Percentiles rank a stretch among this genome's conserved stretches.
These are phyloP conservation scores for Odontocolon sp. DNA, from an alignment of 2,888 invertebrate species.

Conservation along the genomic window DNA sequence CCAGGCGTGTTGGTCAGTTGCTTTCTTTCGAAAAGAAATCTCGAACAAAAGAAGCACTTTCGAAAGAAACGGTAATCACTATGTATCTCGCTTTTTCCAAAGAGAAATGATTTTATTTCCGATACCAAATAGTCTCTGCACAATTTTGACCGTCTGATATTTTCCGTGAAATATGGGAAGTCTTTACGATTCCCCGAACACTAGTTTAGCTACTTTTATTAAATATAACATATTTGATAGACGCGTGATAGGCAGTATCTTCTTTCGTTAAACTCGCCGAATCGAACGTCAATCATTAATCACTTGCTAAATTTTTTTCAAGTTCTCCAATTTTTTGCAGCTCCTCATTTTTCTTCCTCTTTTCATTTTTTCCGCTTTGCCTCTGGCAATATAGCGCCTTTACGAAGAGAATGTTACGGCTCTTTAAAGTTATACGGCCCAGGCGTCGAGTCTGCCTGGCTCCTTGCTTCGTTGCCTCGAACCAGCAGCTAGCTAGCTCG, in stretches of 20 bases:
- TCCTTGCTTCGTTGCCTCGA: background rate
- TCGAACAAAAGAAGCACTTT: constrained; percentile 39
- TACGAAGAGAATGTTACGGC: constrained; percentile 35
- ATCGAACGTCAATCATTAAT: constrained; percentile 8
- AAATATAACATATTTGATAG: no score
- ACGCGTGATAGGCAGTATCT: background rate
- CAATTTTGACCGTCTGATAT: constrained; percentile 5
- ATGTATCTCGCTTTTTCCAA: background rate
- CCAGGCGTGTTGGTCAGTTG: constrained; percentile 45
- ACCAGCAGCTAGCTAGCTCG: constrained; percentile 39
- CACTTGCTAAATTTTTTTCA: background rate
- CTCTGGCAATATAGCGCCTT: constrained; percentile 17
- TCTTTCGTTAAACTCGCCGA: background rate
- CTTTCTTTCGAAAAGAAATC: constrained; percentile 51
- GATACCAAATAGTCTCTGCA: constrained; percentile 23
- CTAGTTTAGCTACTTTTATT: no score
- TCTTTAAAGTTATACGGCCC: constrained; percentile 44
- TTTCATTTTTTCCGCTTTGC: constrained; percentile 4
- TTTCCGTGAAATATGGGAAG: background rate
- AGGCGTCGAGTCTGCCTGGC: constrained; percentile 31
- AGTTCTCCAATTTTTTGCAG: background rate
- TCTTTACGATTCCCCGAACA: constrained; percentile 1
- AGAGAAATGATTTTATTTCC: constrained; percentile 45
- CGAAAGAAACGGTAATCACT: background rate
- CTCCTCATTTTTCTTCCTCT: constrained; percentile 6